phyloP scores from a whole-genome alignment of 1,140 invertebrate genomes.

The Drosophila lacertosa region DNA sequence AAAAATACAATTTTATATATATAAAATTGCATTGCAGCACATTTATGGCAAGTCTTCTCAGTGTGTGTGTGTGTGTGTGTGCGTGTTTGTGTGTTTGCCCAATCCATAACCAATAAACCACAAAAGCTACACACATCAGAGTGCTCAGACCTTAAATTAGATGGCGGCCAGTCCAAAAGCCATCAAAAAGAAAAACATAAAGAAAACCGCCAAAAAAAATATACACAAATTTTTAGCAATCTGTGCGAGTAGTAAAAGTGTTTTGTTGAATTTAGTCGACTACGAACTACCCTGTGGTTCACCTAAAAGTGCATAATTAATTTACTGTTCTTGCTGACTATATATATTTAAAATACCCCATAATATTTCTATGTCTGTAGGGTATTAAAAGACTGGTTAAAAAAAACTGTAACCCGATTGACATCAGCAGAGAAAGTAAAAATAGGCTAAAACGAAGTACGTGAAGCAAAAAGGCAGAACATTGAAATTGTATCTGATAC shows the following conservation, averaged over 20 bases:
- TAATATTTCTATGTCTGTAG: background rate
- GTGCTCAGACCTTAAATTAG: constrained; percentile 44
- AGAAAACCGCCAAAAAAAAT: background rate
- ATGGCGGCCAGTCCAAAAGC: constrained; percentile 14
- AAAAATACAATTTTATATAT: constrained; percentile 22
- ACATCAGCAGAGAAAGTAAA: constrained; percentile 41
- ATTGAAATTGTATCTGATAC: constrained; percentile 29
- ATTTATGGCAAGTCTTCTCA: constrained; percentile 47
- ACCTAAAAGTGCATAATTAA: no score
- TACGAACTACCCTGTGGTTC: background rate
- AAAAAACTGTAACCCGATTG: constrained; percentile 28
- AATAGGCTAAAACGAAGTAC: background rate
- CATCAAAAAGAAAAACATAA: background rate
- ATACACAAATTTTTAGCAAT: constrained; percentile 20
- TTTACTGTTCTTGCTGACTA: no score
- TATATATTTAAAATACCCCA: no score
- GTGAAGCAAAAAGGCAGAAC: constrained; percentile 7
- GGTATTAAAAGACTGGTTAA: background rate
- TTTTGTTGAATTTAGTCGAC: background rate
- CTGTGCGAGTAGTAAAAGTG: constrained; percentile 17
- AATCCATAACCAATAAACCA: constrained; percentile 62
- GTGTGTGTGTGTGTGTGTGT: constrained; percentile 9
- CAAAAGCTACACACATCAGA: constrained; percentile 42
- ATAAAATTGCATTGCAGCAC: constrained; percentile 60
- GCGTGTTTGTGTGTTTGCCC: constrained; percentile 5